Evolutionary conservation across 2,797 vertebrate genomes (phyloP).

Genomic region (Microtus agrestis): DNA sequence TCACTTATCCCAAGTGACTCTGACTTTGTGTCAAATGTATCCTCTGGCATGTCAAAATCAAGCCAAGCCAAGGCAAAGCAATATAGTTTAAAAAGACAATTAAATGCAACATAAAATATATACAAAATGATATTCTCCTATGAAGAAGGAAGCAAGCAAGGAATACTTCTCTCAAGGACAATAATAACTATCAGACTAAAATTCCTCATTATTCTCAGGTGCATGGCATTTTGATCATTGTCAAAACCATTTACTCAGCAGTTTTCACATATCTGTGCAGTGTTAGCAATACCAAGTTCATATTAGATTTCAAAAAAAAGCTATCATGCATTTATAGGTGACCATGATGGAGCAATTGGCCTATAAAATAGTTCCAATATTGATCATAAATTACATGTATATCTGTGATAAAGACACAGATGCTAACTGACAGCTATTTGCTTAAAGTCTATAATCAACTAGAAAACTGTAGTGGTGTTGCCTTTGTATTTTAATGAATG

Average conservation of each 20-base stretch:
- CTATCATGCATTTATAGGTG: neutral
- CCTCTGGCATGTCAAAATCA: neutral
- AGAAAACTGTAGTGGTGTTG: neutral
- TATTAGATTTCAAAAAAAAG: slow-evolving; percentile 71
- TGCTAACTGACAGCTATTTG: neutral
- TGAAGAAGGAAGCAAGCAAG: slow-evolving; percentile 42
- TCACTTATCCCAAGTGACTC: neutral
- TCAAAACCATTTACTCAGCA: slow-evolving; percentile 74
- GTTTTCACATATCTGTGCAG: slow-evolving; percentile 70
- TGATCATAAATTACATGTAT: slow-evolving; percentile 13
- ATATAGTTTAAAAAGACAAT: slow-evolving; percentile 45
- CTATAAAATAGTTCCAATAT: slow-evolving; percentile 10
- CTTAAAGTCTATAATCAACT: neutral
- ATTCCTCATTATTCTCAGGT: slow-evolving; percentile 67
- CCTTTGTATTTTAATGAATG: no score
- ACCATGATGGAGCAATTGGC: neutral
- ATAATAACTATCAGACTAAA: slow-evolving; percentile 70
- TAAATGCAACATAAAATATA: slow-evolving; percentile 52
- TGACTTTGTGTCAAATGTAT: neutral
- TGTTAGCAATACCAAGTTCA: slow-evolving; percentile 64
- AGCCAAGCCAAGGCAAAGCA: neutral
- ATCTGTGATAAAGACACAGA: neutral
- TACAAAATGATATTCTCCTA: slow-evolving; percentile 30
- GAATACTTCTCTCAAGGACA: slow-evolving; percentile 17
- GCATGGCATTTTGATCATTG: slow-evolving; percentile 66